phyloP scores from a whole-genome alignment of 2,888 invertebrate genomes.

The Cheiracanthium punctorium region DNA sequence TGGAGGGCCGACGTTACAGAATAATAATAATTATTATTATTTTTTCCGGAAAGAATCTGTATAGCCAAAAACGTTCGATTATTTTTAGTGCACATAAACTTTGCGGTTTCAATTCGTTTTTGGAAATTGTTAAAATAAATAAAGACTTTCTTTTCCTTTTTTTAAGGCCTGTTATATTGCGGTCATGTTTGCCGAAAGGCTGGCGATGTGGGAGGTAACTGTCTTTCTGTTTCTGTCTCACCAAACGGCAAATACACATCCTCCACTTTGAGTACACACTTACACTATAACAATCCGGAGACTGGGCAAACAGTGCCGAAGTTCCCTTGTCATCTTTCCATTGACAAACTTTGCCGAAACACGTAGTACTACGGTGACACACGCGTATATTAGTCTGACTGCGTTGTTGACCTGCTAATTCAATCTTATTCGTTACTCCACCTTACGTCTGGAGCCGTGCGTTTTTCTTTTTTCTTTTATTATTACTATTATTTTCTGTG shows the following conservation, averaged over 20 bases:
- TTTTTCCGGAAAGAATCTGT: too few species aligned
- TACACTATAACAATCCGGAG: neutral
- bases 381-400: too few species aligned
- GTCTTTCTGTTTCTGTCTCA: neutral
- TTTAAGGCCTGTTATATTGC: neutral
- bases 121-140: too few species aligned
- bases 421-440: neutral
- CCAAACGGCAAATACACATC: too few species aligned
- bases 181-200: neutral
- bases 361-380: too few species aligned
- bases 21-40: too few species aligned
- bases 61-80: too few species aligned
- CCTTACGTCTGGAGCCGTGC: neutral
- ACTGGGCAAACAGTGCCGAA: neutral
- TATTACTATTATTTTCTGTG: neutral
- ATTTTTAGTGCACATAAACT: too few species aligned
- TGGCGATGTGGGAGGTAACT: neutral
- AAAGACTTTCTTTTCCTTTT: too few species aligned
- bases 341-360: neutral
- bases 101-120: too few species aligned
- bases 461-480: too few species aligned
- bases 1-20: too few species aligned
- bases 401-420: neutral
- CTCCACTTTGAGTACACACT: neutral
- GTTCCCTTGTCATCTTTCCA: neutral